A percentile compares a stretch with the other conserved stretches of the same genome.
Conservation (phyloP, 2,113 vertebrate species). For the Mobula birostris region DNA sequence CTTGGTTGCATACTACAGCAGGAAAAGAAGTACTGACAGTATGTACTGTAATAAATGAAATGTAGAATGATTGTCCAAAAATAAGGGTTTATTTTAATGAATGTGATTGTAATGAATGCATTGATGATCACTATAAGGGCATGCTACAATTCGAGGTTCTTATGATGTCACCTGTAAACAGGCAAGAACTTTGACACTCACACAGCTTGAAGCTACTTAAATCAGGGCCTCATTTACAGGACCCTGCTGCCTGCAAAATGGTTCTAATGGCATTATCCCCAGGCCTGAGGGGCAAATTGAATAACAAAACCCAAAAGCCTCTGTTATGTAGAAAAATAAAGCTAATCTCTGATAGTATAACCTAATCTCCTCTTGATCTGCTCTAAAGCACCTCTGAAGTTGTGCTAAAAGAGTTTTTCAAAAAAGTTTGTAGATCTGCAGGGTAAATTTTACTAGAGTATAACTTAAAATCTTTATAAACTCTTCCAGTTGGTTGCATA, state of each 20-base stretch:
- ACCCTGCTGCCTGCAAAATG: slow-evolving; percentile 70
- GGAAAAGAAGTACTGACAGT: background rate
- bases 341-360: slow-evolving; percentile 56
- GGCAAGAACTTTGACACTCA: slow-evolving; percentile 63
- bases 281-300: slow-evolving; percentile 54
- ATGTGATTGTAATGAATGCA: slow-evolving; percentile 63
- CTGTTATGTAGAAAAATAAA: slow-evolving; percentile 52
- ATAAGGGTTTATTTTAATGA: slow-evolving; percentile 59
- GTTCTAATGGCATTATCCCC: slow-evolving; percentile 68
- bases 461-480: background rate
- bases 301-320: slow-evolving; percentile 58
- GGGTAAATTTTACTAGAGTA: background rate
- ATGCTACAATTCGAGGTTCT: slow-evolving; percentile 42
- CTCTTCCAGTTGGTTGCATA: background rate
- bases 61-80: slow-evolving; percentile 42
- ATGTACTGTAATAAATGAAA: slow-evolving; percentile 48
- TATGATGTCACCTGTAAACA: slow-evolving; percentile 76
- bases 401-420: slow-evolving; percentile 5
- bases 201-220: slow-evolving; percentile 72
- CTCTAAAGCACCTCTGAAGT: slow-evolving; percentile 38
- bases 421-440: slow-evolving; percentile 34
- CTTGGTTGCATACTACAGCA: slow-evolving; percentile 43
- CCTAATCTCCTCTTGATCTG: slow-evolving; percentile 56
- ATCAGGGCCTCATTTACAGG: slow-evolving; percentile 66
- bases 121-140: slow-evolving; percentile 55